These are phyloP conservation scores for Palythoa grandiflora DNA, from an alignment of 92 coral and sea anemone genomes.

Conservation along the genomic window DNA sequence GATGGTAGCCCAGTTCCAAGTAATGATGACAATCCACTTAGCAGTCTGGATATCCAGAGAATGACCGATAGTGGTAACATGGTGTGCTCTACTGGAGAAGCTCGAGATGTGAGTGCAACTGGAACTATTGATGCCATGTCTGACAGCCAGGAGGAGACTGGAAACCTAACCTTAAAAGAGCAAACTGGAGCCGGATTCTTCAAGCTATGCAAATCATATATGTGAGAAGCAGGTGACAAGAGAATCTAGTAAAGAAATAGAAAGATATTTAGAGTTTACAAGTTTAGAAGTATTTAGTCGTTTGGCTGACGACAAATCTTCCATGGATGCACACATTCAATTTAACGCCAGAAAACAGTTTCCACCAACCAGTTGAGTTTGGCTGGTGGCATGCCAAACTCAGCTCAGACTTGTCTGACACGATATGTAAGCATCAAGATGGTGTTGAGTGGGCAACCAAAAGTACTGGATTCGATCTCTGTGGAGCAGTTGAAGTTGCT, in stretches of 20 bases:
- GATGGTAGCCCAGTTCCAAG: background rate
- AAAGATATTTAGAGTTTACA: constrained; percentile 47
- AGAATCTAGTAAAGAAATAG: constrained; percentile 8
- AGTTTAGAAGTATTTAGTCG: constrained; percentile 70
- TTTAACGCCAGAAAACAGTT: constrained; percentile 18
- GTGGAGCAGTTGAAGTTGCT: constrained; percentile 86
- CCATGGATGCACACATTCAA: constrained; percentile 77
- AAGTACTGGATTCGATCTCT: constrained; percentile 69
- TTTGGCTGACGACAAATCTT: constrained; percentile 85
- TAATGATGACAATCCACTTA: background rate
- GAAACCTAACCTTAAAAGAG: background rate
- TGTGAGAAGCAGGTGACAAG: too few species aligned
- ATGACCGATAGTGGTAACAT: background rate
- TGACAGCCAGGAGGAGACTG: background rate
- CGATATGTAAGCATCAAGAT: constrained; percentile 50
- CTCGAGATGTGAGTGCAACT: background rate
- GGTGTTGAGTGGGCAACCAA: constrained; percentile 66
- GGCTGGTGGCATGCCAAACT: constrained; percentile 82
- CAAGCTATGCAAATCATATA: background rate
- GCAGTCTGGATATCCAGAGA: background rate
- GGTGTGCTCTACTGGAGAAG: too few species aligned
- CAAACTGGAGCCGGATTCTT: background rate
- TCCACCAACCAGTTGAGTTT: constrained; percentile 46
- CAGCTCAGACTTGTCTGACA: constrained; percentile 78
- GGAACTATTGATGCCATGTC: background rate